Percentiles rank a stretch among this genome's conserved stretches.
phyloP scores from a whole-genome alignment of 2,113 vertebrate genomes.

The Apodemus sylvaticus region DNA sequence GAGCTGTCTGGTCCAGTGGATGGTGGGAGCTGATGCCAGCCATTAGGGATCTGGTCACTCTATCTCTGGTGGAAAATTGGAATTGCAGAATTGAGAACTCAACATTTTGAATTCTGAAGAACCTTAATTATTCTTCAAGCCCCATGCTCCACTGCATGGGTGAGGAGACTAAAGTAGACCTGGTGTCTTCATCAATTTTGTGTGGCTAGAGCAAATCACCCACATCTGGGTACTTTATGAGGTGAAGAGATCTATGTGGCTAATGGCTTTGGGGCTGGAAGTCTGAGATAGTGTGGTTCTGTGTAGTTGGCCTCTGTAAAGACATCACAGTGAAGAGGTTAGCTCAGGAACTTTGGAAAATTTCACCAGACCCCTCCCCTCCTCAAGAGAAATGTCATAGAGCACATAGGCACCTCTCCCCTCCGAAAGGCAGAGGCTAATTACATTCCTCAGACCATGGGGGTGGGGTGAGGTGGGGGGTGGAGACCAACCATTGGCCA shows the following conservation, averaged over 20 bases:
- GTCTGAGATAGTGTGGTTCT: too few species aligned
- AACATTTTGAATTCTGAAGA: neutral
- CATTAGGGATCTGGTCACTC: neutral
- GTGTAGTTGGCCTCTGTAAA: neutral
- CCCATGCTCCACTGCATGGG: neutral
- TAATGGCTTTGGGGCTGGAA: neutral
- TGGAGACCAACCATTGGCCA: too few species aligned
- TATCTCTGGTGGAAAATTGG: neutral
- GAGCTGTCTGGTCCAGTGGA: rapidly evolving
- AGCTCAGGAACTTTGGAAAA: too few species aligned
- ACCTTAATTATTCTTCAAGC: neutral
- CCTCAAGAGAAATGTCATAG: too few species aligned
- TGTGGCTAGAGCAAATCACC: neutral
- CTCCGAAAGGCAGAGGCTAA: too few species aligned
- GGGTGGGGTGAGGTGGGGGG: too few species aligned
- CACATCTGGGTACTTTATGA: neutral
- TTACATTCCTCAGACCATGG: too few species aligned
- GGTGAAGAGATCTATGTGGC: neutral
- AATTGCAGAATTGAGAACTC: neutral
- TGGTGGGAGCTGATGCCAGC: neutral
- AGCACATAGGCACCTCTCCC: too few species aligned
- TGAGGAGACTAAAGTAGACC: neutral
- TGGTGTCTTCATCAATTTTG: neutral
- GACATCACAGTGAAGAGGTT: neutral
- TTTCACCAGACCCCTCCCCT: too few species aligned